These are phyloP conservation scores for cattle (Bos taurus) DNA, from an alignment of 2,113 vertebrate genomes.

Conservation along the genomic window DNA sequence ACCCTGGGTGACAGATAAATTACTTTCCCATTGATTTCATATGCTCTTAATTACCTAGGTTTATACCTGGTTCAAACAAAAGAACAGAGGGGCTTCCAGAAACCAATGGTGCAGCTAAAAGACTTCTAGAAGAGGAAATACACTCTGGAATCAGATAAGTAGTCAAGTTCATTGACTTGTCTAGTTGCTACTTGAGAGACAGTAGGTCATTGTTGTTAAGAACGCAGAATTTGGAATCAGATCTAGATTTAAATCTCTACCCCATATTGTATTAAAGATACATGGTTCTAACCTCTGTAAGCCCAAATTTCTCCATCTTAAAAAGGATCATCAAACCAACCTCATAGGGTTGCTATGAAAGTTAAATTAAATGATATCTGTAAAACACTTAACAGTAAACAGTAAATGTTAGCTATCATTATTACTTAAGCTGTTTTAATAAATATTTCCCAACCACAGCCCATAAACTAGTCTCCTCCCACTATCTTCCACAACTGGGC, in stretches of 20 bases:
- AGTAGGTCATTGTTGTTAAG: not conserved
- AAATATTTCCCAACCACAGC: not conserved
- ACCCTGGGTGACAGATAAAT: not conserved
- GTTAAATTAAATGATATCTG: not conserved
- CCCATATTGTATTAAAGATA: not conserved
- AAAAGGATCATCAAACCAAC: not conserved
- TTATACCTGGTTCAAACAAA: not conserved
- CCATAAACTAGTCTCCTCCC: not conserved
- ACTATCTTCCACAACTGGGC: not conserved
- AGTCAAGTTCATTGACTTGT: slow-evolving; percentile 16
- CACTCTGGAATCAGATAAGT: not conserved
- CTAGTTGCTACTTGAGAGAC: not conserved
- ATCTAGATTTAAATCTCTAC: not conserved
- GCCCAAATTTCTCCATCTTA: not conserved
- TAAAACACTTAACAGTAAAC: not conserved
- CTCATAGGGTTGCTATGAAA: not conserved
- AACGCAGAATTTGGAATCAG: not conserved
- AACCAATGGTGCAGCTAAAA: not conserved
- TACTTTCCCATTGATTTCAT: not conserved
- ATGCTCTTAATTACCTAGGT: not conserved
- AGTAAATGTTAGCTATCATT: not conserved
- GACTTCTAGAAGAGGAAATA: not conserved
- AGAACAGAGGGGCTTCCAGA: not conserved
- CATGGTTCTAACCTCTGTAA: not conserved
- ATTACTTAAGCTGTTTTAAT: not conserved